Base-by-base conservation (phyloP, 2,797 vertebrate species). In the Ambastaia sidthimunki region DNA sequence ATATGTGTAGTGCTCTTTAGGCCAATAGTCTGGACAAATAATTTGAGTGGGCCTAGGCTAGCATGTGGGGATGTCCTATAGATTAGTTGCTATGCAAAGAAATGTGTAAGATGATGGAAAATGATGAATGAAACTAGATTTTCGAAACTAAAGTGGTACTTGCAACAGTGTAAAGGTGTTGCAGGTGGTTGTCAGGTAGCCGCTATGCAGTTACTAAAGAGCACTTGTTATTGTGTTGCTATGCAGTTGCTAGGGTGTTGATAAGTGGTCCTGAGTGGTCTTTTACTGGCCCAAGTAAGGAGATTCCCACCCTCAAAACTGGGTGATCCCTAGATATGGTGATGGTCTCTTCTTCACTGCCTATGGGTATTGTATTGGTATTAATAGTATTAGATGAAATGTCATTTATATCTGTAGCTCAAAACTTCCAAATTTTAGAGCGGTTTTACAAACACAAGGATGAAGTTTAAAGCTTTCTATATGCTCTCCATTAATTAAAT, bases 371-470 rank as follows among this genome's bases (percentile, higher is more conserved):
- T 28, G 28, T 28, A 28, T 28, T 28, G 28, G 28, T 28, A 28
- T 28, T 28, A n/a, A 52, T n/a, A 52, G 50, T n/a, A 52, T 15
- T 18, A n/a, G n/a, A n/a, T n/a, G n/a, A n/a, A n/a, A n/a, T n/a
- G 18, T 18, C 4, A 44, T 44, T 44, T 44, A 11, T 44, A 7
- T 44, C 41, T 2, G 9, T 10, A 44, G 41, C 10, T 44, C 10
- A 11, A 11, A 44, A 77, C 21, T 59, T 59, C 4, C 7, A 18
- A 31, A 34, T 63, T 63, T 16, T 19, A 12, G 18, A 19, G 11
- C 18, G 57, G 21, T 54, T 71, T 41, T 6, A 79, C 71, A 79
- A 71, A 71, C 47, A 66, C 9, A 21, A 19, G 18, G 59, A 79
- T 72, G 6, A 72, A 72, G 59, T 31, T 3, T 50, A 52, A 54